Percentiles rank a stretch among this genome's conserved stretches.
phyloP scores from a whole-genome alignment of 2,797 vertebrate genomes.

The Peromyscus eremicus region DNA sequence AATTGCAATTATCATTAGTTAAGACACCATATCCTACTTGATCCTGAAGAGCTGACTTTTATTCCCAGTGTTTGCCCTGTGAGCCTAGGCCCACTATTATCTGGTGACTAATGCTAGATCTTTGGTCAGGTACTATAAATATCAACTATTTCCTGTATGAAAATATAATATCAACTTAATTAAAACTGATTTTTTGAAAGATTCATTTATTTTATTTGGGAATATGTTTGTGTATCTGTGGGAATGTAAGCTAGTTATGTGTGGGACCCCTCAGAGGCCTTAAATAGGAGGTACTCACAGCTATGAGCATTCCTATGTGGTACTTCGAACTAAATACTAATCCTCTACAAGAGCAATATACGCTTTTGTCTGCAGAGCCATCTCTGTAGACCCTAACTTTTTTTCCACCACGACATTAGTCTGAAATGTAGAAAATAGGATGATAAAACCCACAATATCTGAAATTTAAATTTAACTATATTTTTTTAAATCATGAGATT shows the following conservation, averaged over 20 bases:
- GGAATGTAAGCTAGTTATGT: not conserved
- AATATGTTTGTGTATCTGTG: not conserved
- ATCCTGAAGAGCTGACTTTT: not conserved
- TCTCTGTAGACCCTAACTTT: not conserved
- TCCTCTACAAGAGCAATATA: not conserved
- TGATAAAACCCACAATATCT: not conserved
- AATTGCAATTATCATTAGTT: not conserved
- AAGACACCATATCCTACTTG: not conserved
- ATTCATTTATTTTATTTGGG: not conserved
- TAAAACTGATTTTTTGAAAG: not conserved
- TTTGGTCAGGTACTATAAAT: not conserved
- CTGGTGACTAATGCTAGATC: not conserved
- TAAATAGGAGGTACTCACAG: too few relatives aligned
- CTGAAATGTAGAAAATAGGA: not conserved
- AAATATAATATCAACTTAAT: not conserved
- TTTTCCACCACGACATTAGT: not conserved
- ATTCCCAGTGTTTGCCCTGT: not conserved
- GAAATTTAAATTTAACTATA: slow-evolving; percentile 19
- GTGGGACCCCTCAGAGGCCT: too few relatives aligned
- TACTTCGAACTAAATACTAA: not conserved
- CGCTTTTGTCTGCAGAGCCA: not conserved
- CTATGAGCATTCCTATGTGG: not conserved
- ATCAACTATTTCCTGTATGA: not conserved
- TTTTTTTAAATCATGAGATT: slow-evolving; percentile 23
- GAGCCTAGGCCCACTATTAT: not conserved